These are phyloP conservation scores for Dyspetes luteomarginatus DNA, from an alignment of 2,888 invertebrate species.

Conservation along the genomic window DNA sequence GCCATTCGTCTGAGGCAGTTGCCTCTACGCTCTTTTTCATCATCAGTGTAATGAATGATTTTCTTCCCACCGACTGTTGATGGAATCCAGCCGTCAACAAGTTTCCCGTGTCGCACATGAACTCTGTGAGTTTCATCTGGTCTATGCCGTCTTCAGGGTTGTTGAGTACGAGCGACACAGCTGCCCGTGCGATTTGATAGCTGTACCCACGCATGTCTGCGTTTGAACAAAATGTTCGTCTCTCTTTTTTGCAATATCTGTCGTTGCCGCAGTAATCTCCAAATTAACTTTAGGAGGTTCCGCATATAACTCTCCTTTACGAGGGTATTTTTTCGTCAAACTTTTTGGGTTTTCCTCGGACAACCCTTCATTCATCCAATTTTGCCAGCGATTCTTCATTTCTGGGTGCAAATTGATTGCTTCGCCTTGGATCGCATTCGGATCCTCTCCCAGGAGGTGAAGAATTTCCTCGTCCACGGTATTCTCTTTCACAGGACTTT, in stretches of 20 bases:
- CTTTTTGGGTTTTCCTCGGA: conserved; percentile 57
- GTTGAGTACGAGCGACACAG: conserved; percentile 44
- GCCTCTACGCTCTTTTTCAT: conserved; percentile 52
- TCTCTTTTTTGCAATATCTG: conserved; percentile 45
- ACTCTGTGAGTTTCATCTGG: conserved; percentile 28
- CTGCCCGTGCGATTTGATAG: conserved; percentile 44
- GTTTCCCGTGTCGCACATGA: conserved; percentile 48
- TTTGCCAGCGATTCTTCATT: conserved; percentile 69
- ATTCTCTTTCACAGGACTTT: background rate
- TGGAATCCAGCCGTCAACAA: conserved; percentile 41
- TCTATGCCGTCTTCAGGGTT: conserved; percentile 46
- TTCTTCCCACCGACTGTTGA: conserved; percentile 35
- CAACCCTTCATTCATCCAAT: conserved; percentile 73
- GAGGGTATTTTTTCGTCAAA: conserved; percentile 45
- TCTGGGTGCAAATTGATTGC: conserved; percentile 57
- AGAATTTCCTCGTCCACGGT: conserved; percentile 27
- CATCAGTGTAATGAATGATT: conserved; percentile 37
- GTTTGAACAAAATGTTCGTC: conserved; percentile 57
- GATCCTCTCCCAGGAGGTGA: conserved; percentile 55
- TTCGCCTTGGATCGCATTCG: conserved; percentile 11
- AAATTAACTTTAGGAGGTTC: conserved; percentile 57
- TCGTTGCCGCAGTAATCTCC: conserved; percentile 44
- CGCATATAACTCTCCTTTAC: conserved; percentile 47
- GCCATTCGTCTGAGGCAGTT: conserved; percentile 38
- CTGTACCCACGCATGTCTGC: conserved; percentile 53